These are phyloP conservation scores for Pyrrhia umbra DNA, from an alignment of 2,888 invertebrate species.

Conservation along the genomic window DNA sequence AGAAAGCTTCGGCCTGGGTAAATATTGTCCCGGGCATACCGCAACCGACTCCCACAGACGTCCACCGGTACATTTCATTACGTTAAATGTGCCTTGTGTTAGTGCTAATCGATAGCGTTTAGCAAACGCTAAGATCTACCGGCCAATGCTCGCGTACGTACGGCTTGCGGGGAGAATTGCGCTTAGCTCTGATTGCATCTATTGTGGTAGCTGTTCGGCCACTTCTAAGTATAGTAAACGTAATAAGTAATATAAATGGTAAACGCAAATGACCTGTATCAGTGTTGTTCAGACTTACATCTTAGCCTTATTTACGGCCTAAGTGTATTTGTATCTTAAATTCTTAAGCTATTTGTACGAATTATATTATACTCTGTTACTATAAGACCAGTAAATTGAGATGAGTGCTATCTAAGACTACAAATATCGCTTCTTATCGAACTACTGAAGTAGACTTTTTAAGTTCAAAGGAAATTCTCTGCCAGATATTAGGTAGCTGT, in stretches of 20 bases:
- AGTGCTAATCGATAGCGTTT: slow-evolving; percentile 60
- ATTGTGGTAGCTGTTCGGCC: slow-evolving; percentile 34
- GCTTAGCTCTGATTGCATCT: slow-evolving; percentile 35
- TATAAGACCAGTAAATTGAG: too few species aligned
- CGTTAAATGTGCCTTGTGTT: slow-evolving; percentile 40
- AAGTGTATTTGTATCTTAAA: slow-evolving; percentile 4
- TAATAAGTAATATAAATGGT: slow-evolving; percentile 46
- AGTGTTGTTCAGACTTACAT: slow-evolving; percentile 12
- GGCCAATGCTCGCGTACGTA: slow-evolving; percentile 26
- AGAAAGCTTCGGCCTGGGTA: slow-evolving; percentile 81
- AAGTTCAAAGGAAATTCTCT: background rate
- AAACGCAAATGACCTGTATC: slow-evolving; percentile 29
- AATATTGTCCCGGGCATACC: slow-evolving; percentile 78
- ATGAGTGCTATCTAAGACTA: background rate
- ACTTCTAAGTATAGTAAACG: slow-evolving; percentile 51
- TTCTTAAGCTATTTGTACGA: background rate
- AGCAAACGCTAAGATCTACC: slow-evolving; percentile 51
- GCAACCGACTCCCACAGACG: slow-evolving; percentile 59
- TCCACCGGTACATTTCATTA: slow-evolving; percentile 61
- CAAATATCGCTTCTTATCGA: background rate
- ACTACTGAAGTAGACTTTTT: background rate
- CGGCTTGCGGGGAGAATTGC: slow-evolving; percentile 30
- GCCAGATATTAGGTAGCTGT: too few species aligned
- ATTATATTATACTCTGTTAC: background rate
- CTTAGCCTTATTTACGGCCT: slow-evolving; percentile 3